Percentiles rank a stretch among this genome's conserved stretches.
Conservation (phyloP, 2,888 invertebrate genomes). For the Monoplex corrugatus region DNA sequence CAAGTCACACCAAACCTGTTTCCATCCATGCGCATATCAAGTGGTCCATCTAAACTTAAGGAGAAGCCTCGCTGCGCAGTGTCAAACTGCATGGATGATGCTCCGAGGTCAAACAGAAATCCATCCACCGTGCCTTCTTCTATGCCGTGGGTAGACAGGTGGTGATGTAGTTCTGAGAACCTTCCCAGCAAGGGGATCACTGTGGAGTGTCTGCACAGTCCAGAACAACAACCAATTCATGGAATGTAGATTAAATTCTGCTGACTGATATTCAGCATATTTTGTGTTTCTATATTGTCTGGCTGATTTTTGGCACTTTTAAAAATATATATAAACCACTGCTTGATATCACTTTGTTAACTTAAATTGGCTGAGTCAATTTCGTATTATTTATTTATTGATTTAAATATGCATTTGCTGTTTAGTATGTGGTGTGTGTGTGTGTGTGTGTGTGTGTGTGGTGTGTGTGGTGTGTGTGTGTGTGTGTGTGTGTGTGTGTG, state of each 20-base stretch:
- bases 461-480: not conserved
- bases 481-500: constrained; percentile 23
- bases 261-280: too few relatives aligned
- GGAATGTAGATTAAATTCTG: too few relatives aligned
- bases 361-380: not conserved
- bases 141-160: constrained; percentile 86
- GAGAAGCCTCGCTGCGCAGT: constrained; percentile 92
- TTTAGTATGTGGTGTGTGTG: too few relatives aligned
- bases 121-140: constrained; percentile 88
- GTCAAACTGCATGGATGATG: constrained; percentile 97
- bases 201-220: not conserved
- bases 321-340: too few relatives aligned
- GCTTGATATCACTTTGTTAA: too few relatives aligned
- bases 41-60: constrained; percentile 89
- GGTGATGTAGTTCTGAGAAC: constrained; percentile 91
- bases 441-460: too few relatives aligned
- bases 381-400: not conserved
- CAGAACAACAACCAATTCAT: too few relatives aligned
- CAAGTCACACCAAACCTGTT: constrained; percentile 81
- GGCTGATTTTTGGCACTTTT: too few relatives aligned
- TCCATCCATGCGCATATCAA: constrained; percentile 98
- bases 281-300: too few relatives aligned
- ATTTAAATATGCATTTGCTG: too few relatives aligned
- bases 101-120: constrained; percentile 95
- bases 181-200: constrained; percentile 91